phyloP scores from a whole-genome alignment of 2,888 invertebrate species.

The Chesias legatella region DNA sequence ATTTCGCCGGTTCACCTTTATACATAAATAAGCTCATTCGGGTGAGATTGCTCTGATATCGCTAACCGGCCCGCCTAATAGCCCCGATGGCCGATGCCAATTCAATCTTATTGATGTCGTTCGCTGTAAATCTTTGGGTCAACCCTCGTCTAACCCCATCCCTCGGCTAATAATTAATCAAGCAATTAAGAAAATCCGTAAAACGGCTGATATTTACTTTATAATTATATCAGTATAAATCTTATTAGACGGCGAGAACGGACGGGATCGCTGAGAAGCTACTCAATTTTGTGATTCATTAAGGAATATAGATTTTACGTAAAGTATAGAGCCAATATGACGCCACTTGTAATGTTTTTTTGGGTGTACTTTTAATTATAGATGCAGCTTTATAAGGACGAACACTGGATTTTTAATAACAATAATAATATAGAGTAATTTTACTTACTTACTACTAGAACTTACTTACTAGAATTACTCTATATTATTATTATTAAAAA shows the following conservation, averaged over 20 bases:
- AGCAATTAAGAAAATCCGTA: conserved; percentile 65
- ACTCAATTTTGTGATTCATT: neutral
- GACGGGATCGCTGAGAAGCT: conserved; percentile 4
- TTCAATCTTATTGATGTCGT: conserved; percentile 75
- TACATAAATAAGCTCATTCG: conserved; percentile 24
- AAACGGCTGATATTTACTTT: conserved; percentile 52
- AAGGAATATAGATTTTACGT: neutral
- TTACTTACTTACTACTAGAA: too few species aligned
- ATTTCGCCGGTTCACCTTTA: too few species aligned
- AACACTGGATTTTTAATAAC: too few species aligned
- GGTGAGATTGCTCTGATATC: conserved; percentile 48
- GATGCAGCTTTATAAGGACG: too few species aligned
- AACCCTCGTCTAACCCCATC: conserved; percentile 76
- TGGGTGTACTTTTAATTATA: too few species aligned
- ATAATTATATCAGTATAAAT: conserved; percentile 35
- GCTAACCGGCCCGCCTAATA: conserved; percentile 69
- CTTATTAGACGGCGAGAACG: conserved; percentile 20
- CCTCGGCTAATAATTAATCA: conserved; percentile 75
- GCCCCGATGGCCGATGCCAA: conserved; percentile 69
- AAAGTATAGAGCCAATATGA: too few species aligned
- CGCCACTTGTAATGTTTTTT: too few species aligned
- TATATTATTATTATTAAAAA: too few species aligned
- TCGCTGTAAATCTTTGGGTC: conserved; percentile 58
- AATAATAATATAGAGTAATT: too few species aligned
- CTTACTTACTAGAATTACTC: too few species aligned